phyloP scores from a whole-genome alignment of 1,140 invertebrate species.

The Drosophila simulans region DNA sequence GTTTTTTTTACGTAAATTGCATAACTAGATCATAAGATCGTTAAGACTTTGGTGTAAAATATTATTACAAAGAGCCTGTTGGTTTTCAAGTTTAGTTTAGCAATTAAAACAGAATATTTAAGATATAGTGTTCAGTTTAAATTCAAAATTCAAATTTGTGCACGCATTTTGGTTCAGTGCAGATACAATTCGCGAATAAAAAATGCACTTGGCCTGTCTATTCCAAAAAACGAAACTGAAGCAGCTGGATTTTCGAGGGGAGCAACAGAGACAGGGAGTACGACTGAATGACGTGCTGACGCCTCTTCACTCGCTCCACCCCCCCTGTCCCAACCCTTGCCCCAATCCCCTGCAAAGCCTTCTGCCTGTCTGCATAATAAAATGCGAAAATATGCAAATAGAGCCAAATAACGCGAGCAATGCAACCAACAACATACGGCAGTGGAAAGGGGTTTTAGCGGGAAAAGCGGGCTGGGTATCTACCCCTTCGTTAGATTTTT shows the following conservation, averaged over 20 bases:
- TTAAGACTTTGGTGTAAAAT: background rate
- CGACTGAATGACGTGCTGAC: conserved; percentile 73
- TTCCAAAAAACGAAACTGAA: conserved; percentile 35
- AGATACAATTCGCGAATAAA: conserved; percentile 41
- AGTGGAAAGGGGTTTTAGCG: background rate
- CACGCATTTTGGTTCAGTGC: background rate
- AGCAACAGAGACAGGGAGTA: conserved; percentile 13
- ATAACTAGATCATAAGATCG: too few relatives aligned
- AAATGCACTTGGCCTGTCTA: conserved; percentile 53
- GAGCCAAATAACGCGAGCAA: conserved; percentile 60
- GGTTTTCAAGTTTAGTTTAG: background rate
- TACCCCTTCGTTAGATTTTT: conserved; percentile 63
- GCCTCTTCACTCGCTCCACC: conserved; percentile 49
- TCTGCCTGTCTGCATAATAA: conserved; percentile 78
- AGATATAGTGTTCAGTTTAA: too few relatives aligned
- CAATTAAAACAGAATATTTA: background rate
- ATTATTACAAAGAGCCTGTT: background rate
- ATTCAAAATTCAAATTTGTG: too few relatives aligned
- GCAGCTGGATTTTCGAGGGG: conserved; percentile 1
- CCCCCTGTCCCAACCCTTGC: background rate
- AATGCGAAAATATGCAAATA: conserved; percentile 80
- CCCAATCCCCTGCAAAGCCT: conserved; percentile 20
- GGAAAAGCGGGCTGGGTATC: conserved; percentile 1
- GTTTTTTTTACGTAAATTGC: background rate
- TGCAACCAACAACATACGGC: conserved; percentile 49